A percentile compares a stretch with the other conserved stretches of the same genome.
Evolutionary conservation across 1,140 invertebrate genomes (phyloP).

Genomic region (Campodea augens): DNA sequence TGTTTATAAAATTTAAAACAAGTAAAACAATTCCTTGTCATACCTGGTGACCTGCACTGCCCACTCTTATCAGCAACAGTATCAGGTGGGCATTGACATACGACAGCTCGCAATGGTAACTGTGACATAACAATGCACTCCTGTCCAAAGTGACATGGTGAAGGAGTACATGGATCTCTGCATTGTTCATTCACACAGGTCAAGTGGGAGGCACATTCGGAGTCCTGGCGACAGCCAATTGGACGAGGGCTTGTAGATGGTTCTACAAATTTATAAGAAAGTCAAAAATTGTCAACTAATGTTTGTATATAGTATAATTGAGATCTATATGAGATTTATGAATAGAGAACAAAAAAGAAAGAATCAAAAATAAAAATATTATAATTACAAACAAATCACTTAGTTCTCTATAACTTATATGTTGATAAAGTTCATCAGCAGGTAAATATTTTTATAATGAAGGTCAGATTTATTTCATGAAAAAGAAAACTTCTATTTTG

Average conservation of each 20-base stretch:
- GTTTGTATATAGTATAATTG: no score
- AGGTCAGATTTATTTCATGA: no score
- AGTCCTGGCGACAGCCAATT: conserved; percentile 45
- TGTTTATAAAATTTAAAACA: no score
- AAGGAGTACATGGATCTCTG: conserved; percentile 48
- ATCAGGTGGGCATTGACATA: conserved; percentile 59
- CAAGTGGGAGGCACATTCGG: conserved; percentile 47
- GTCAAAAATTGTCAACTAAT: background rate
- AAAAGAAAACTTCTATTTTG: no score
- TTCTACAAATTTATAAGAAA: background rate
- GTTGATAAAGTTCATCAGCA: no score
- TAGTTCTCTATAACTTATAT: no score
- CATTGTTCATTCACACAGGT: conserved; percentile 60
- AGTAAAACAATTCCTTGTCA: no score
- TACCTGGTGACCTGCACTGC: conserved; percentile 38
- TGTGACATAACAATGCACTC: conserved; percentile 58
- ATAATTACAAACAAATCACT: no score
- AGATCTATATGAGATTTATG: no score
- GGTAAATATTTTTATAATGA: no score
- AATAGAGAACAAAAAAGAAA: no score
- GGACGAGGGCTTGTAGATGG: conserved; percentile 3
- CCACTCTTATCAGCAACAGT: conserved; percentile 39
- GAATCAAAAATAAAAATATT: no score
- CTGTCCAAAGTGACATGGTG: conserved; percentile 50
- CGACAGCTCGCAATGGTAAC: conserved; percentile 52